phyloP scores from a whole-genome alignment of 1,140 invertebrate genomes.

The Cydia splendana region DNA sequence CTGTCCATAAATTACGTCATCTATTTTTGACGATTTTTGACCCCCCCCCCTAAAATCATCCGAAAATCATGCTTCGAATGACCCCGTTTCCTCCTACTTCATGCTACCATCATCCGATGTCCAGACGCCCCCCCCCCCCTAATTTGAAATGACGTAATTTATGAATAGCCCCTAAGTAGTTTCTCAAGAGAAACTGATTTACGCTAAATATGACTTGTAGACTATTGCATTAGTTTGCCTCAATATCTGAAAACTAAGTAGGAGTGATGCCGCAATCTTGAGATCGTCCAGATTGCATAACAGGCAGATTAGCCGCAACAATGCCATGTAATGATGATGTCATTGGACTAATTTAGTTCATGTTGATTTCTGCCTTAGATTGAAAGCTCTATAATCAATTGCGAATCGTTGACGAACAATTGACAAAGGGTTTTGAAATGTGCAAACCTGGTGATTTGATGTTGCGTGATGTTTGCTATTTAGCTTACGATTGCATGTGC shows the following conservation, averaged over 20 bases:
- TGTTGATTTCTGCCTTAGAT: constrained; percentile 9
- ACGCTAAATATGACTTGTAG: neutral
- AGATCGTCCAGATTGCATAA: constrained; percentile 27
- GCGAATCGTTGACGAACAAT: neutral
- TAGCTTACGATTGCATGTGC: neutral
- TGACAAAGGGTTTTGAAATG: constrained; percentile 19
- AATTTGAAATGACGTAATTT: no score
- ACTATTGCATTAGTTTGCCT: constrained; percentile 16
- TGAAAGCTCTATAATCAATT: constrained; percentile 26
- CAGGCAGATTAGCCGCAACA: constrained; percentile 15
- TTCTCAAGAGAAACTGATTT: neutral
- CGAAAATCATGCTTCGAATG: no score
- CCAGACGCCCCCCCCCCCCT: no score
- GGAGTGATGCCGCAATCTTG: constrained; percentile 29
- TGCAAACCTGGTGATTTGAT: neutral
- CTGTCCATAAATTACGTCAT: no score
- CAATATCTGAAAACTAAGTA: constrained; percentile 15
- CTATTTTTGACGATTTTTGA: no score
- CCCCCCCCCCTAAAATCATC: no score
- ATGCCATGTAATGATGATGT: constrained; percentile 14
- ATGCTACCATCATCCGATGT: no score
- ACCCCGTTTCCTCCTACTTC: no score
- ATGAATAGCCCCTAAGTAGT: no score
- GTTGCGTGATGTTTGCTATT: neutral
- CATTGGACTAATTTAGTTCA: constrained; percentile 24